A percentile compares a stretch with the other conserved stretches of the same genome.
Evolutionary conservation across 2,888 invertebrate species (phyloP).

Genomic region (Bursaphelenchus okinawaensis): DNA sequence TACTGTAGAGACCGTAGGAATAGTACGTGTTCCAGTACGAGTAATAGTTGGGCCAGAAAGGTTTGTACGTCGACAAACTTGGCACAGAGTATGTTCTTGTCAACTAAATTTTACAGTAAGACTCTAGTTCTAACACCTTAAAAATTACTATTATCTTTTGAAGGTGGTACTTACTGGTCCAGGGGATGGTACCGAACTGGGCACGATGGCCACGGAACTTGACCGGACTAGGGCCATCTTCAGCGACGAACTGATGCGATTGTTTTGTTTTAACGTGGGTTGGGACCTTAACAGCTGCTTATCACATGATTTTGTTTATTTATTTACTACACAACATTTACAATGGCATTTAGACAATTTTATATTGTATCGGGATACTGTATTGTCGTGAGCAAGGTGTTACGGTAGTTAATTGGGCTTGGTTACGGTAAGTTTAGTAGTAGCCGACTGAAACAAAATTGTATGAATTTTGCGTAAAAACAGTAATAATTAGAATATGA

Average conservation of each 20-base stretch:
- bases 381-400: too few relatives aligned
- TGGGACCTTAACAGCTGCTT: not conserved
- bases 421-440: not conserved
- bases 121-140: not conserved
- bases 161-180: not conserved
- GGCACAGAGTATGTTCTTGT: constrained; percentile 34
- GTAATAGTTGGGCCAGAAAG: not conserved
- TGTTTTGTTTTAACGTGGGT: not conserved
- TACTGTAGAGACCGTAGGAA: constrained; percentile 15
- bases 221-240: not conserved
- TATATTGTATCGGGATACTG: not conserved
- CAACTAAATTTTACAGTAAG: constrained; percentile 18
- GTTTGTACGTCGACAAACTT: constrained; percentile 20
- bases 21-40: constrained; percentile 1
- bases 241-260: too few relatives aligned
- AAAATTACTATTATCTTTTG: not conserved
- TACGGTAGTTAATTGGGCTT: too few relatives aligned
- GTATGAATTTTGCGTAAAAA: too few relatives aligned
- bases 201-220: not conserved
- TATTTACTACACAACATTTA: not conserved
- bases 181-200: not conserved
- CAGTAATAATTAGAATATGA: not conserved
- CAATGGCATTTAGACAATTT: not conserved
- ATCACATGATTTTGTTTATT: not conserved
- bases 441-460: not conserved